phyloP scores from a whole-genome alignment of 2,888 invertebrate genomes.

The Pyrgus malvae region DNA sequence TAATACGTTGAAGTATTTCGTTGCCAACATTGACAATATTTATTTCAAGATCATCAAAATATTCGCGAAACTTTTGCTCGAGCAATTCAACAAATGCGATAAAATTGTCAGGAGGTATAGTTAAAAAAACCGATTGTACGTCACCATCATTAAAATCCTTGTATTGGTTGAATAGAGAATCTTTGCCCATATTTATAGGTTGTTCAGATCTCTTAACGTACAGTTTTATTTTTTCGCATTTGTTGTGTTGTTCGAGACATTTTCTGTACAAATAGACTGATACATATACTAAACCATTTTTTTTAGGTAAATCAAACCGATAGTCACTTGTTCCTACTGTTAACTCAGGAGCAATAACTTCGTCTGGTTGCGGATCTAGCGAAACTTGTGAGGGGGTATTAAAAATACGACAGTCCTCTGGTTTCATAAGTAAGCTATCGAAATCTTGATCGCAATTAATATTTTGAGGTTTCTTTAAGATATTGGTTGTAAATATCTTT shows the following conservation, averaged over 20 bases:
- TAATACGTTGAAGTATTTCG: not conserved
- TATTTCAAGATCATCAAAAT: conserved; percentile 1
- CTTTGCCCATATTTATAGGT: not conserved
- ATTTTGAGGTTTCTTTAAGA: not conserved
- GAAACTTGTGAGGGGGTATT: not conserved
- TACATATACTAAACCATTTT: not conserved
- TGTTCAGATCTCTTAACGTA: not conserved
- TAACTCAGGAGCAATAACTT: not conserved
- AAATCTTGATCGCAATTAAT: not conserved
- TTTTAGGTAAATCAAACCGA: not conserved
- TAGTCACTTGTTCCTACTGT: not conserved
- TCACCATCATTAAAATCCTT: not conserved
- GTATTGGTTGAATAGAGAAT: not conserved
- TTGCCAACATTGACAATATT: not conserved
- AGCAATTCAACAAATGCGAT: conserved; percentile 1
- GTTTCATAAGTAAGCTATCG: not conserved
- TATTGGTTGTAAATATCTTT: not conserved
- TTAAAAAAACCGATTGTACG: not conserved
- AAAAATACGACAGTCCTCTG: not conserved
- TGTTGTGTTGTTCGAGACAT: not conserved
- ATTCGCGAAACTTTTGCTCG: conserved; percentile 1
- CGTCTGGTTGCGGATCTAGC: not conserved
- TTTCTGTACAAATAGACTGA: not conserved
- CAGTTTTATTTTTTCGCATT: not conserved
- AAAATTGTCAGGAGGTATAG: not conserved